phyloP scores from a whole-genome alignment of 2,113 vertebrate species.

The Sebastes fasciatus region DNA sequence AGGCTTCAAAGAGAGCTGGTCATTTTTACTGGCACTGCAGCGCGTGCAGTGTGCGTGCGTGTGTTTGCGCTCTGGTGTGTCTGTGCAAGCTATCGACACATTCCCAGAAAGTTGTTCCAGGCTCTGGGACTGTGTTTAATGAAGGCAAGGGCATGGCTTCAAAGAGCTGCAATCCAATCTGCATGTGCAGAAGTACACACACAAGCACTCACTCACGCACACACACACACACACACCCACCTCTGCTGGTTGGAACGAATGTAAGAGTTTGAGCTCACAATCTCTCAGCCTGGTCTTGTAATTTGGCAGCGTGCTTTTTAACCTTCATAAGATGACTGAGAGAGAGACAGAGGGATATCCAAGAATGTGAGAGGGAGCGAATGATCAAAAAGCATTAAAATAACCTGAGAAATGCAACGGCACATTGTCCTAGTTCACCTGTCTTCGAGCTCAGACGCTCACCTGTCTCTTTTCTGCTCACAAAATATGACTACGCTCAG shows the following conservation, averaged over 20 bases:
- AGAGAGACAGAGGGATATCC: conserved; percentile 40
- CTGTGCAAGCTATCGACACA: conserved; percentile 82
- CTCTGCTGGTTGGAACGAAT: conserved; percentile 49
- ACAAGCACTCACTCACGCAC: conserved; percentile 27
- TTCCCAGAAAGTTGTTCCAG: conserved; percentile 84
- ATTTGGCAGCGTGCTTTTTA: conserved; percentile 71
- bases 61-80: conserved; percentile 14
- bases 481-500: not conserved
- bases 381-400: conserved; percentile 21
- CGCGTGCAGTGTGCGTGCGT: conserved; percentile 31
- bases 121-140: conserved; percentile 89
- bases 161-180: conserved; percentile 85
- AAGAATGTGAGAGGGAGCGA: conserved; percentile 39
- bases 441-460: not conserved
- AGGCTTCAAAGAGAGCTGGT: conserved; percentile 81
- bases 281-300: conserved; percentile 81
- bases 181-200: conserved; percentile 58
- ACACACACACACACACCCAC: conserved; percentile 44
- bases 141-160: conserved; percentile 88
- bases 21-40: conserved; percentile 76
- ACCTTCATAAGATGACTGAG: conserved; percentile 43
- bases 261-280: conserved; percentile 75
- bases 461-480: not conserved
- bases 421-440: conserved; percentile 14
- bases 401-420: not conserved